phyloP scores from a whole-genome alignment of 2,797 vertebrate species.

The Cichlasoma orientale region DNA sequence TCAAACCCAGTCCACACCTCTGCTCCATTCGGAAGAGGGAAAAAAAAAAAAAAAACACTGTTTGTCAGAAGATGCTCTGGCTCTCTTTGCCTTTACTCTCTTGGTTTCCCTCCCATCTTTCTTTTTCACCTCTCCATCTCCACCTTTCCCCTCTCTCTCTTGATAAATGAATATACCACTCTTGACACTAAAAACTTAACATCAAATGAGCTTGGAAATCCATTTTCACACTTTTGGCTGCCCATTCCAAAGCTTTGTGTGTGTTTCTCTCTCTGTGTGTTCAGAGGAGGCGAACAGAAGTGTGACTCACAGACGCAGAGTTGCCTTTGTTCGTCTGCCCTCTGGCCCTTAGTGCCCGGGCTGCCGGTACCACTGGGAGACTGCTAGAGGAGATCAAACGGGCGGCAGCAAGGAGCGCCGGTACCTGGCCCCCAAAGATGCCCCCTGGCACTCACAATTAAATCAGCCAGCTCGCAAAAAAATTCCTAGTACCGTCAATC shows the following conservation, averaged over 20 bases:
- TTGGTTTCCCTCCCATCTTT: constrained; percentile 18
- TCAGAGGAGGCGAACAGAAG: constrained; percentile 60
- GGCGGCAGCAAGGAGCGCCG: constrained; percentile 70
- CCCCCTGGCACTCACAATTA: constrained; percentile 93
- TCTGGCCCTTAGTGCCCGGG: constrained; percentile 92
- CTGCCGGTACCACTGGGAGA: constrained; percentile 83
- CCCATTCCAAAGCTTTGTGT: constrained; percentile 91
- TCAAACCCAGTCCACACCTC: constrained; percentile 77
- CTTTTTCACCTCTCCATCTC: constrained; percentile 22
- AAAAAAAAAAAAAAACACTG: constrained; percentile 46
- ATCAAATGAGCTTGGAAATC: constrained; percentile 97
- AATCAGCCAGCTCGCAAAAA: constrained; percentile 82
- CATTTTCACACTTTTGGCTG: constrained; percentile 92
- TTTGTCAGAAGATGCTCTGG: constrained; percentile 74
- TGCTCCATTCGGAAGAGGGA: constrained; percentile 38
- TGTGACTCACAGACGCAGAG: constrained; percentile 88
- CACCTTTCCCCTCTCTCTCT: constrained; percentile 42
- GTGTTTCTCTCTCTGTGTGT: constrained; percentile 45
- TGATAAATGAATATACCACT: constrained; percentile 83
- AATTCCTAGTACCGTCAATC: constrained; percentile 91
- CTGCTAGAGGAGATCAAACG: constrained; percentile 86
- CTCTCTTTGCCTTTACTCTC: constrained; percentile 40
- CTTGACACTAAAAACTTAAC: constrained; percentile 96
- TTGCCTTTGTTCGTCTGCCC: constrained; percentile 95
- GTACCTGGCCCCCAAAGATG: constrained; percentile 92